Evolutionary conservation across 2,888 invertebrate genomes (phyloP), one percentile per base, ranked within the genome.

Genomic region (Brenthis hecate): DNA sequence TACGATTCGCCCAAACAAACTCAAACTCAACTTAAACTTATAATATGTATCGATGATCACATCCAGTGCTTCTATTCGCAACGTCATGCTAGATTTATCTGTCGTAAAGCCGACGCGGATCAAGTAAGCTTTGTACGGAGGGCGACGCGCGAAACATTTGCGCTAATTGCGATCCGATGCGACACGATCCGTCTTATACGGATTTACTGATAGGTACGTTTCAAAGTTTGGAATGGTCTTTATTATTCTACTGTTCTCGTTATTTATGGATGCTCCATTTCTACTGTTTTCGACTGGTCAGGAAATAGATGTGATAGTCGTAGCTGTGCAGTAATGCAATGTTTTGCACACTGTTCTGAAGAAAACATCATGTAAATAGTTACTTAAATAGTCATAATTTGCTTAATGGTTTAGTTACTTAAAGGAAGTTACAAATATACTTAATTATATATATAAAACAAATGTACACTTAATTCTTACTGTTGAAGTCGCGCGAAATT

Each of bases 161-260:
- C 85, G 85, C 89, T 91, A 90, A 91, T 91, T 91, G 87, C 91
- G 83, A 90, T 86, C 78, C 88, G 83, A 89, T 88, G 80, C 83
- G 83, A 75, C 76, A 69, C 78, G 74, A 73, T 73, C 75, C 75
- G 76, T 79, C 77, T 76, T 78, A 77, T 71, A 70, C 74, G 78
- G 78, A 79, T 80, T 81, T 80, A 77, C 76, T 67, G 69, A 71
- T 71, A 66, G 72, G 71, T 74, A 75, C 72, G 60, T 16, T 71
- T 68, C 70, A 66, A 68, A 67, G 56, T 71, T 72, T 65, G 69
- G 70, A 68, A 73, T 73, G 72, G 70, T 66, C 73, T 74, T 74
- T 75, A 73, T 74, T 75, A 73, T 74, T 73, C 69, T 70, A 68
- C 56, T 58, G 56, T 50, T 61, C 55, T 61, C 43, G 58, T 71